These are phyloP conservation scores for Papilio aristodemus DNA, from an alignment of 1,140 invertebrate species.

Conservation along the genomic window DNA sequence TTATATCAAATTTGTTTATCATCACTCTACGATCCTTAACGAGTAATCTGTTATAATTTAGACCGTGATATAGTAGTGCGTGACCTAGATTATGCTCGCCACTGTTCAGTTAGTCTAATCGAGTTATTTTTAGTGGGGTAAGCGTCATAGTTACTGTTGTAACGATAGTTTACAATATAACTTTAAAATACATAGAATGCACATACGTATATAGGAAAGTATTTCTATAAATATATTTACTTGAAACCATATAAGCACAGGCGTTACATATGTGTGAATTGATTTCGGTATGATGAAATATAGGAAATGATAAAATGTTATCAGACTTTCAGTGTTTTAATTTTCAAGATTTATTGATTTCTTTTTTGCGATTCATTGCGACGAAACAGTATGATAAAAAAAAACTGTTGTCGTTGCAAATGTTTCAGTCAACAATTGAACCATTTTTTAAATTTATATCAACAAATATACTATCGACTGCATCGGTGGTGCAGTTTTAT, in stretches of 20 bases:
- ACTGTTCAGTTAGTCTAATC: constrained; percentile 2
- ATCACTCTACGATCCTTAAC: no score
- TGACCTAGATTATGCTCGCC: neutral
- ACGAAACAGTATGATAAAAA: no score
- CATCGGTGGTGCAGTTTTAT: no score
- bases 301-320: neutral
- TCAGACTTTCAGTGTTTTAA: neutral
- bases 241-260: no score
- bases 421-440: no score
- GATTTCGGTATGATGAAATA: neutral
- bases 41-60: no score
- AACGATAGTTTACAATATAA: neutral
- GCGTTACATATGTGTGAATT: neutral
- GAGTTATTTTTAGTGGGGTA: neutral
- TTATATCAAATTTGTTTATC: no score
- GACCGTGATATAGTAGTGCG: neutral
- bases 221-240: no score
- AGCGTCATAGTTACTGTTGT: neutral
- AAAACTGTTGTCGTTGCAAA: no score
- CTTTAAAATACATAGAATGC: neutral
- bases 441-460: no score
- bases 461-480: no score
- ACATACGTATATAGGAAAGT: no score
- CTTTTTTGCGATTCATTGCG: neutral
- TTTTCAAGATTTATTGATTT: neutral